Evolutionary conservation across 2,797 vertebrate genomes (phyloP), one percentile per base, ranked within the genome.

Genomic region (Danio choprae): DNA sequence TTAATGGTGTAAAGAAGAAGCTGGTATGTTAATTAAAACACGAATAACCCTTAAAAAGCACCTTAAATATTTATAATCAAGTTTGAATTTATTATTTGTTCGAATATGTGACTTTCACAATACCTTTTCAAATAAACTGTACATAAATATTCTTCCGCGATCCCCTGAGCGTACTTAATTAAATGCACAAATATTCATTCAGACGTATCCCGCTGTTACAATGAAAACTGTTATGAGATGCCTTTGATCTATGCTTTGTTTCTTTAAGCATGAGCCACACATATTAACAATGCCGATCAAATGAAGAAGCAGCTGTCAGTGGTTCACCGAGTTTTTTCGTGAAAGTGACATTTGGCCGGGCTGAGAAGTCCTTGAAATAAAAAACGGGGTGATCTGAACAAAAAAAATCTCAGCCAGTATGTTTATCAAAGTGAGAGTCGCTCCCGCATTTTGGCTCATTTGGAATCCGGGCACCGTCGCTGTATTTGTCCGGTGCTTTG

Each of bases 401-500:
- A 67, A 71, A 20, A 89, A 81, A 74, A 73, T 29, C 29, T 29
- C 29, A 29, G 29, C 29, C 50, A 41, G 78, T 76, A 29, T 84
- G 84, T 84, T 90, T 84, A 86, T 87, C 86, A 89, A 89, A 89
- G 72, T 72, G 81, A 77, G 43, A 59, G 56, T 29, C 50, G 73
- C 73, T 59, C 36, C 60, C 67, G 62, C 44, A 6, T 11, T 72
- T 55, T 20, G 15, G 88, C 94, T 94, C 91, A 94, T 94, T 93
- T 90, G 89, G 88, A 94, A 93, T 89, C 90, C 82, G 84, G 86
- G 81, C 84, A 85, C 87, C 84, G 85, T 29, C 36, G 86, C 86
- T 87, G 82, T 94, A 91, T 95, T 94, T 94, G 92, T 92, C 90
- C 90, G 90, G 85, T 84, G 81, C 90, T 91, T 90, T 94, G 92